Evolutionary conservation across 2,888 invertebrate species (phyloP).

Genomic region (Dinocampus coccinellae): DNA sequence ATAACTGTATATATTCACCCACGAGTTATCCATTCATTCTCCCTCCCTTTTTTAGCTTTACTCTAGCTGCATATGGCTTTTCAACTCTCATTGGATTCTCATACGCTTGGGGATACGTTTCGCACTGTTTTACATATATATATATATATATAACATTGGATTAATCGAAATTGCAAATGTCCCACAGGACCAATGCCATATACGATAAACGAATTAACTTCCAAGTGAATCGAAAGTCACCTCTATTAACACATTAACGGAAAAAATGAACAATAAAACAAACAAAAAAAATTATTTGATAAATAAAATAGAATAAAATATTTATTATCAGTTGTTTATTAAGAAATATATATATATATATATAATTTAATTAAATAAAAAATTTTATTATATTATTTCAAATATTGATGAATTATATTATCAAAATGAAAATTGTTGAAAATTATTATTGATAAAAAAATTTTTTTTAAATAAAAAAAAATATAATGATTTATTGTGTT

Average conservation of each 20-base stretch:
- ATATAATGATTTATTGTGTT: background rate
- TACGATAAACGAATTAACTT: conserved; percentile 25
- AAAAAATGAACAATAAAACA: background rate
- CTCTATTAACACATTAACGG: background rate
- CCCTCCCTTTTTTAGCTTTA: conserved; percentile 15
- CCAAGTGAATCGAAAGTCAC: background rate
- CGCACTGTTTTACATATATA: background rate
- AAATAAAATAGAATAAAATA: too few relatives aligned
- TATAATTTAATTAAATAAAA: background rate
- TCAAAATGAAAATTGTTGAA: too few relatives aligned
- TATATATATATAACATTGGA: conserved; percentile 56
- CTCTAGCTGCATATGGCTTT: conserved; percentile 26
- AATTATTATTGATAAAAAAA: too few relatives aligned
- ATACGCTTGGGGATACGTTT: background rate
- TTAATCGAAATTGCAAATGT: conserved; percentile 59
- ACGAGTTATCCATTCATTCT: conserved; percentile 46
- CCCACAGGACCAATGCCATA: conserved; percentile 8
- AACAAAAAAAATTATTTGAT: too few relatives aligned
- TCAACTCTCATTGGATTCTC: conserved; percentile 23
- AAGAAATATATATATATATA: too few relatives aligned
- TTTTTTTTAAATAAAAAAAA: too few relatives aligned
- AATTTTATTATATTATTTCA: background rate
- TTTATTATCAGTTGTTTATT: too few relatives aligned
- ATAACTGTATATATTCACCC: background rate
- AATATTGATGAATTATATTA: background rate